Base-by-base conservation (phyloP, 2,113 vertebrate species). In the Dipodomys spectabilis region DNA sequence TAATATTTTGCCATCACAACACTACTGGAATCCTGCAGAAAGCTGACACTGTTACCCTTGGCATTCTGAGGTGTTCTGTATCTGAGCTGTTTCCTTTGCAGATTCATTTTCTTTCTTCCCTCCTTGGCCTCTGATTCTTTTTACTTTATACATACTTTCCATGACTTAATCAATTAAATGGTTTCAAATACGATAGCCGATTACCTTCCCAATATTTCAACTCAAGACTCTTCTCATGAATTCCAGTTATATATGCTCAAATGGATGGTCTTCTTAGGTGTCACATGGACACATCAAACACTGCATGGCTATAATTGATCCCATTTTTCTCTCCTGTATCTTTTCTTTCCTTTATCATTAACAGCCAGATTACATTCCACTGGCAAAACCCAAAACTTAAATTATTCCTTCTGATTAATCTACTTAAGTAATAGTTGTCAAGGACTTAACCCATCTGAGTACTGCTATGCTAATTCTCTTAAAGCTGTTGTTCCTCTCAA, bases 181-280 rank as follows among this genome's bases (percentile, higher is more conserved):
- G 35, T 82, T 87, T 90, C 35, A 69, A 32, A 32, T 87, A 28
- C 49, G 91, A 62, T 19, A 83, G 57, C 64, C 10, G 22, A 88
- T 5, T 15, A 30, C 44, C 64, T 95, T 64, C 30, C 27, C 83
- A 68, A 23, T 32, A 86, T 77, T 57, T 92, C 60, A 94, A 81
- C 16, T 78, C 53, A 44, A 69, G 73, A 82, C 12, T 65, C 79
- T 18, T 84, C 73, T 96, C 49, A 15, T 75, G 32, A 92, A 71
- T 69, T 78, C 44, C 15, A 73, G 28, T 44, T 49, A 35, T 49
- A 45, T 60, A 35, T 5, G 57, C 6, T 32, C 16, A 88, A 71
- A 0, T 85, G 32, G 57, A 93, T 69, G 27, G 35, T 64, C 30
- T 90, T 35, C 75, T 74, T 74, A 2, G 39, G 45, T 64, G 28